A percentile compares a stretch with the other conserved stretches of the same genome.
phyloP scores from a whole-genome alignment of 2,797 vertebrate species.

The Allobates femoralis region DNA sequence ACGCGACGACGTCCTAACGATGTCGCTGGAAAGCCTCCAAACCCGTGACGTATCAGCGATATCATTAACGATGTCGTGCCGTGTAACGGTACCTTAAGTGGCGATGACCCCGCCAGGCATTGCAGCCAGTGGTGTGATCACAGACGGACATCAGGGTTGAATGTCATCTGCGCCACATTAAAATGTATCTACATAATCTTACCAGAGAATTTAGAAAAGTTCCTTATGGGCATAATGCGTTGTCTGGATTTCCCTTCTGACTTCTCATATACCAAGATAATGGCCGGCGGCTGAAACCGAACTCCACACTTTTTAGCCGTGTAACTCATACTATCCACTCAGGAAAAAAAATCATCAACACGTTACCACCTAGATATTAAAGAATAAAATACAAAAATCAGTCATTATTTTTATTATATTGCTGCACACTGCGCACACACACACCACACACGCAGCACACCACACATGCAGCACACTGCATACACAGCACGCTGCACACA shows the following conservation, averaged over 20 bases:
- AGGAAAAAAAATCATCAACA: background rate
- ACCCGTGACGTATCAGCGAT: no score
- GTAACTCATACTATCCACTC: constrained; percentile 73
- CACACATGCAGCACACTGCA: no score
- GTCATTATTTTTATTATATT: background rate
- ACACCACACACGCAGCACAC: no score
- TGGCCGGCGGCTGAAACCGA: constrained; percentile 84
- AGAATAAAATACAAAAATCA: background rate
- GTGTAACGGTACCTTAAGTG: no score
- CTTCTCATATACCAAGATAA: constrained; percentile 86
- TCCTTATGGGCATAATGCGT: constrained; percentile 89
- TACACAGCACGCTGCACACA: no score
- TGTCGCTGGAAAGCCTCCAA: no score
- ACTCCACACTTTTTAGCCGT: constrained; percentile 88
- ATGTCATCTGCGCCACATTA: background rate
- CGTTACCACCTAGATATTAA: background rate
- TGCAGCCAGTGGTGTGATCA: background rate
- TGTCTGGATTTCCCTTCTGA: constrained; percentile 77
- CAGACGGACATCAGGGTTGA: background rate
- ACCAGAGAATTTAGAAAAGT: constrained; percentile 90
- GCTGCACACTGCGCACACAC: no score
- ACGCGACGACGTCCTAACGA: no score
- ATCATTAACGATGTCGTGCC: no score
- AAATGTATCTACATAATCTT: constrained; percentile 9
- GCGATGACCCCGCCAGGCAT: no score